Conservation (phyloP, 2,797 vertebrate species). For the Lacerta agilis region DNA sequence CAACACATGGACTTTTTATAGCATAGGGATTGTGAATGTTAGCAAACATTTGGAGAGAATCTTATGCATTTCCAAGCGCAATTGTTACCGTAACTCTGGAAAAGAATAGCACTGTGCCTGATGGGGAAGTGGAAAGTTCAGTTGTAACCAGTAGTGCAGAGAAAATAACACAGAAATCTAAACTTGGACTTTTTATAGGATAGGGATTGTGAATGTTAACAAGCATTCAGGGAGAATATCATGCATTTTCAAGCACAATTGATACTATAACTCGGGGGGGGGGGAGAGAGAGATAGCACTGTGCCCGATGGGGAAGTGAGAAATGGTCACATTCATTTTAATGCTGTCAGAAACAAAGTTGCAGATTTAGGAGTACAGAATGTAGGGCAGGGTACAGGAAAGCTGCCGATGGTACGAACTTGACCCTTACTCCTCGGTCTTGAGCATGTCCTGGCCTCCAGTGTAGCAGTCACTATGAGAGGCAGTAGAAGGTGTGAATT, state of each 20-base stretch:
- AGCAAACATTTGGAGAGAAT: background rate
- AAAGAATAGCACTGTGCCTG: background rate
- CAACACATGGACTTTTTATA: background rate
- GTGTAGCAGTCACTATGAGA: background rate
- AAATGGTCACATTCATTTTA: background rate
- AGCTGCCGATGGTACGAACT: background rate
- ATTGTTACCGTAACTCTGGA: background rate
- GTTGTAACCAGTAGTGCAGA: background rate
- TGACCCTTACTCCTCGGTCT: background rate
- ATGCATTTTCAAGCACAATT: background rate
- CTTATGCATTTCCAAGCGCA: background rate
- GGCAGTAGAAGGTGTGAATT: slow-evolving; percentile 27
- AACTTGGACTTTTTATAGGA: background rate
- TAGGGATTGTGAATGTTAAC: background rate
- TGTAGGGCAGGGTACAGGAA: background rate
- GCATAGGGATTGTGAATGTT: background rate
- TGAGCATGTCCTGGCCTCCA: background rate
- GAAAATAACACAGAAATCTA: background rate
- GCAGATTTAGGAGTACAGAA: slow-evolving; percentile 5
- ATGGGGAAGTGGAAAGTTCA: background rate
- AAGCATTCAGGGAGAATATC: background rate
- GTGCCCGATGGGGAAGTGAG: background rate
- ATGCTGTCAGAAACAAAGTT: background rate
- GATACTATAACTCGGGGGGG: background rate
- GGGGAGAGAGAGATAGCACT: too few species aligned